phyloP scores from a whole-genome alignment of 1,140 invertebrate genomes.

The Eciton burchellii region DNA sequence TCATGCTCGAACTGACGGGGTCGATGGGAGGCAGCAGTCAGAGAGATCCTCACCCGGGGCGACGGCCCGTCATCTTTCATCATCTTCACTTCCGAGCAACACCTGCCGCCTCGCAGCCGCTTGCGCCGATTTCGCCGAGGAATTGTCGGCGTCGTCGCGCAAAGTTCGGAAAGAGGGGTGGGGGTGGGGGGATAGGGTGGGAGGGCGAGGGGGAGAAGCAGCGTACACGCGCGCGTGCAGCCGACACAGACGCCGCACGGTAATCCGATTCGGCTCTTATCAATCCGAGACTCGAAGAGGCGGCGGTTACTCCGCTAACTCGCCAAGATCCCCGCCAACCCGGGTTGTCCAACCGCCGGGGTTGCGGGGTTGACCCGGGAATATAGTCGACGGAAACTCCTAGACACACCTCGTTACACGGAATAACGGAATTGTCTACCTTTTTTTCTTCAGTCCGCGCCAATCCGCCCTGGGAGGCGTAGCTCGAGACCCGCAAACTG shows the following conservation, averaged over 20 bases:
- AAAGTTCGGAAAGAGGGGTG: constrained; percentile 46
- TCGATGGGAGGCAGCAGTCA: constrained; percentile 71
- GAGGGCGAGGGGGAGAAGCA: constrained; percentile 39
- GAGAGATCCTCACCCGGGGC: constrained; percentile 67
- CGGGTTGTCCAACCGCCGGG: constrained; percentile 26
- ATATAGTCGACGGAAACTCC: constrained; percentile 50
- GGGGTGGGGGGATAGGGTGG: too few species aligned
- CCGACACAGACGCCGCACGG: constrained; percentile 29
- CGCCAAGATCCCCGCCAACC: constrained; percentile 1
- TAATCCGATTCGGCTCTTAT: constrained; percentile 59
- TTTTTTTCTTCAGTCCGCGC: constrained; percentile 65
- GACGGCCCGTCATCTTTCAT: constrained; percentile 74
- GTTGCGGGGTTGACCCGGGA: constrained; percentile 33
- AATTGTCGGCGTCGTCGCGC: constrained; percentile 52
- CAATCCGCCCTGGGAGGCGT: constrained; percentile 49
- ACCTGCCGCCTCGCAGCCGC: constrained; percentile 63
- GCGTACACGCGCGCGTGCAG: not conserved
- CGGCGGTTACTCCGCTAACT: not conserved
- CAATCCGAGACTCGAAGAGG: constrained; percentile 48
- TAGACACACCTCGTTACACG: constrained; percentile 71
- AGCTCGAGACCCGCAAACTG: constrained; percentile 60
- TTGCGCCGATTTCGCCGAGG: constrained; percentile 55
- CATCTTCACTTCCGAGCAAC: constrained; percentile 65
- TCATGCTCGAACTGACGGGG: constrained; percentile 74
- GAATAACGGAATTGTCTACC: constrained; percentile 68